Evolutionary conservation across 2,797 vertebrate species (phyloP).

Genomic region (Hippoglossus hippoglossus): DNA sequence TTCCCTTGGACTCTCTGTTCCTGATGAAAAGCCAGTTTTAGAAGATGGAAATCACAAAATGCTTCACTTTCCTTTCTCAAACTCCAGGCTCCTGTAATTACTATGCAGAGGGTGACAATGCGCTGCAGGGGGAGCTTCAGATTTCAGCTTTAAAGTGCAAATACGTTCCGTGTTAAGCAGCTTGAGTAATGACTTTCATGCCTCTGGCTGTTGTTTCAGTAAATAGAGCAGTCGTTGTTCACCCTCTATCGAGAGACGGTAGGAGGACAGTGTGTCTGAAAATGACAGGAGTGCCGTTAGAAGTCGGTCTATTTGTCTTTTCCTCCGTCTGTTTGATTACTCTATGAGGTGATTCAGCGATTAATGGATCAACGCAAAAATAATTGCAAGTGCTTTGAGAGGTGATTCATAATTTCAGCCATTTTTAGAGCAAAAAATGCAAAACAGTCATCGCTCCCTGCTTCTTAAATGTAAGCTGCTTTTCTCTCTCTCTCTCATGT

Average conservation of each 20-base stretch:
- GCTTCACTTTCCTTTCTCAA: too few species aligned
- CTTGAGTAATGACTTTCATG: background rate
- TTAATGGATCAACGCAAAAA: background rate
- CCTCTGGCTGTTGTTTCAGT: background rate
- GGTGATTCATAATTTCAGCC: background rate
- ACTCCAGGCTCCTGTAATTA: too few species aligned
- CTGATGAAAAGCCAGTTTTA: too few species aligned
- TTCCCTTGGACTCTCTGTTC: too few species aligned
- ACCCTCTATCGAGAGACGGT: background rate
- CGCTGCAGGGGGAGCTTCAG: background rate
- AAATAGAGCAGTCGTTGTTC: background rate
- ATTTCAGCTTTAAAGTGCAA: conserved; percentile 21
- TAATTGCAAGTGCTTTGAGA: background rate
- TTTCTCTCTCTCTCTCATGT: too few species aligned
- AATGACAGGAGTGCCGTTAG: background rate
- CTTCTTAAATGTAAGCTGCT: too few species aligned
- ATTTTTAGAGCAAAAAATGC: background rate
- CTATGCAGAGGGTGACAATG: background rate
- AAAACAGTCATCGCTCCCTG: background rate
- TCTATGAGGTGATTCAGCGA: too few species aligned
- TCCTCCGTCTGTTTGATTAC: background rate
- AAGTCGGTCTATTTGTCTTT: background rate
- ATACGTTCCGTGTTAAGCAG: conserved; percentile 7
- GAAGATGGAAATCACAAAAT: too few species aligned
- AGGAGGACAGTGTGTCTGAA: background rate